Percentiles rank a stretch among this genome's conserved stretches.
phyloP scores from a whole-genome alignment of 2,113 vertebrate species.

The Scophthalmus maximus region DNA sequence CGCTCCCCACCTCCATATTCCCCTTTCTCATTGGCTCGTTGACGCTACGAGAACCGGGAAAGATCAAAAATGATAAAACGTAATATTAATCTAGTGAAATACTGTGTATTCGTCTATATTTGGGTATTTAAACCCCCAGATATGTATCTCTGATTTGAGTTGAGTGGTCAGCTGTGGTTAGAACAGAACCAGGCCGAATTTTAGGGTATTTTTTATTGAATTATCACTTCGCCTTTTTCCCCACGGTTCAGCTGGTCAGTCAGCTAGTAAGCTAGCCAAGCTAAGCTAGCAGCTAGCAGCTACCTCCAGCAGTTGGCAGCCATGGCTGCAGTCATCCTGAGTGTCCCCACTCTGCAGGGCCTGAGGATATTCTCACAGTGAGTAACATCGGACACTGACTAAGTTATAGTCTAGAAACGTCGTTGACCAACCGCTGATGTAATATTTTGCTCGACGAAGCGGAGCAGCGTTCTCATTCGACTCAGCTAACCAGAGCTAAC shows the following conservation, averaged over 20 bases:
- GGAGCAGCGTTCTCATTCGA: neutral
- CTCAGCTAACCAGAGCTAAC: constrained; percentile 1
- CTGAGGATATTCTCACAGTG: constrained; percentile 76
- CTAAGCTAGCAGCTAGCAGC: constrained; percentile 35
- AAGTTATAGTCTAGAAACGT: too few relatives aligned
- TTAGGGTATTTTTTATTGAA: neutral
- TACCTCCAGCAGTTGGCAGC: constrained; percentile 34
- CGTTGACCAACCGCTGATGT: too few relatives aligned
- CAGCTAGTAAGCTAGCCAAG: constrained; percentile 2
- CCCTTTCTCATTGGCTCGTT: constrained; percentile 68
- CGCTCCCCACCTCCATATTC: constrained; percentile 53
- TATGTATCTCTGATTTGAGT: fast-evolving
- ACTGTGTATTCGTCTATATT: fast-evolving
- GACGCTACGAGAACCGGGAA: constrained; percentile 62
- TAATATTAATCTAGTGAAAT: fast-evolving
- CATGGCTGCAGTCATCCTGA: constrained; percentile 83
- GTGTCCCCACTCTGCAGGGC: constrained; percentile 66
- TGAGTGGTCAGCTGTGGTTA: fast-evolving
- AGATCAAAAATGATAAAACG: constrained; percentile 7
- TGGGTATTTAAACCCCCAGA: fast-evolving
- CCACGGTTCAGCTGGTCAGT: neutral
- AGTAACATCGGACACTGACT: constrained; percentile 45
- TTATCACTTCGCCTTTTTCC: constrained; percentile 26
- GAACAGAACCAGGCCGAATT: fast-evolving
- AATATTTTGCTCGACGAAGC: neutral